These are phyloP conservation scores for Diadema setosum DNA, from an alignment of 35 echinoderm and acorn worm genomes.

Conservation along the genomic window DNA sequence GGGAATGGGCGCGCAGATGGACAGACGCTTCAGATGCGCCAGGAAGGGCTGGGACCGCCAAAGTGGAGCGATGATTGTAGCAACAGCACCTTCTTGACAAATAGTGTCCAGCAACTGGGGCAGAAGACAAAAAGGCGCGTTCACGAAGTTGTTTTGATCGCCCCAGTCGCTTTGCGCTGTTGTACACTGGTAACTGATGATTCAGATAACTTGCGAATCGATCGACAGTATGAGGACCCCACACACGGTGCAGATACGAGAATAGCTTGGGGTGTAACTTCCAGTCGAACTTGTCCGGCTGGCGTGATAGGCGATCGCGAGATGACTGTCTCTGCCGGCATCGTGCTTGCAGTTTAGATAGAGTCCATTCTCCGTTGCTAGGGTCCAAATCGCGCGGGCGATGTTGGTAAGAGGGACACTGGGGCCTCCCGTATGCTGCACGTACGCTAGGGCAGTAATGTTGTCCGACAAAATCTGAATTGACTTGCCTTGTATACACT, in stretches of 20 bases:
- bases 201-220: constrained; percentile 46
- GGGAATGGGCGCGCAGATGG: not conserved
- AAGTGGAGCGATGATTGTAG: not conserved
- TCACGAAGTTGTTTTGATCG: constrained; percentile 57
- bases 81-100: not conserved
- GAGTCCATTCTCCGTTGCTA: not conserved
- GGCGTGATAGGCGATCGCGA: constrained; percentile 14
- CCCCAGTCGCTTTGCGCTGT: constrained; percentile 58
- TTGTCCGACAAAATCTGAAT: constrained; percentile 55
- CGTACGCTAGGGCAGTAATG: constrained; percentile 41
- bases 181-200: constrained; percentile 42
- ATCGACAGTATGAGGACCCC: constrained; percentile 43
- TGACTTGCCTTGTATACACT: constrained; percentile 22
- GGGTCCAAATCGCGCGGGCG: constrained; percentile 15
- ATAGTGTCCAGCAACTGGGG: constrained; percentile 27
- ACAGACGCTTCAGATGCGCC: not conserved
- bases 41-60: not conserved
- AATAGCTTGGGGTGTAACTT: constrained; percentile 8
- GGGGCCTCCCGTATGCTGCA: constrained; percentile 36
- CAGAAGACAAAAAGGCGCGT: constrained; percentile 36
- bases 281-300: constrained; percentile 37
- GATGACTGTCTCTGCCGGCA: not conserved
- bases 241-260: not conserved
- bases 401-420: constrained; percentile 18
- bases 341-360: not conserved